These are phyloP conservation scores for Nipponacmea schrenckii DNA, from an alignment of 2,888 invertebrate genomes.

Conservation along the genomic window DNA sequence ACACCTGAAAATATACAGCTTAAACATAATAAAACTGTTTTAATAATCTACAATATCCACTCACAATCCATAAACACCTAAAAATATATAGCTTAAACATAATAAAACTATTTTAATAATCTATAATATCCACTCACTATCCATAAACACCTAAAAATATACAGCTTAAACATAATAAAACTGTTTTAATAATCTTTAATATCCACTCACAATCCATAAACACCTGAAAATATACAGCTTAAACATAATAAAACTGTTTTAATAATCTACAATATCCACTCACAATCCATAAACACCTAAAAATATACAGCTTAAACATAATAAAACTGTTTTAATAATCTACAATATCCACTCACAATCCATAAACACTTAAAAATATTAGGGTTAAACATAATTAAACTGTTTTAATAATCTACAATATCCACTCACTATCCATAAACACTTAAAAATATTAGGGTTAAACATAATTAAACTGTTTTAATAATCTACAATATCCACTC, in stretches of 20 bases:
- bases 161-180: conserved; percentile 47
- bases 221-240: conserved; percentile 39
- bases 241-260: conserved; percentile 52
- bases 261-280: conserved; percentile 60
- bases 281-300: conserved; percentile 60
- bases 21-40: conserved; percentile 53
- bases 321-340: conserved; percentile 51
- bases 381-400: conserved; percentile 47
- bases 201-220: conserved; percentile 61
- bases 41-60: conserved; percentile 58
- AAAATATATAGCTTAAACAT: conserved; percentile 32
- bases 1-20: conserved; percentile 39
- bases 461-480: conserved; percentile 55
- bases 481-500: conserved; percentile 57
- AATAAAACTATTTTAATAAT: conserved; percentile 53
- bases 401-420: conserved; percentile 54
- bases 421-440: conserved; percentile 62
- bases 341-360: conserved; percentile 60
- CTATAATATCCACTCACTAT: conserved; percentile 60
- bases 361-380: conserved; percentile 53
- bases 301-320: conserved; percentile 40
- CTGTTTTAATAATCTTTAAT: conserved; percentile 53
- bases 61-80: conserved; percentile 62
- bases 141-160: conserved; percentile 56
- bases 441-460: conserved; percentile 35